These are phyloP conservation scores for Cryptus armator DNA, from an alignment of 2,888 invertebrate species.

Conservation along the genomic window DNA sequence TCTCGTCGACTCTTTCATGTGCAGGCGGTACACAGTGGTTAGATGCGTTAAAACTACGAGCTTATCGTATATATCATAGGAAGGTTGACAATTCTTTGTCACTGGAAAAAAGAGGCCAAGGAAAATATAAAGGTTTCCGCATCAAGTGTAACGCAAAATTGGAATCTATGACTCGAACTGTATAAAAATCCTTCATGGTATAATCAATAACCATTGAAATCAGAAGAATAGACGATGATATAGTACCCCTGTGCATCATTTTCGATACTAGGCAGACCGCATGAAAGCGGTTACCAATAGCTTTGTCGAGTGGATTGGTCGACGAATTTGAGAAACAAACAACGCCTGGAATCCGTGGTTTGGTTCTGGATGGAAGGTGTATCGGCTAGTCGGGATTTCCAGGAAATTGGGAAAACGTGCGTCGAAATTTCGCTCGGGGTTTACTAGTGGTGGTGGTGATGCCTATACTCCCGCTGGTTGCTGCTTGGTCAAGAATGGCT, in stretches of 20 bases:
- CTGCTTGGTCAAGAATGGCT: slow-evolving; percentile 17
- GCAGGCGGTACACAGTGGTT: slow-evolving; percentile 7
- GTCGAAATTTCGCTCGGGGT: slow-evolving; percentile 37
- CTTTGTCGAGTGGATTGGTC: slow-evolving; percentile 51
- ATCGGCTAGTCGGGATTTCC: slow-evolving; percentile 36
- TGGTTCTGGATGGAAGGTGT: slow-evolving; percentile 34
- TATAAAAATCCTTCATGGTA: slow-evolving; percentile 2
- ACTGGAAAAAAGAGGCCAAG: not conserved
- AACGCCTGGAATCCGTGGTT: slow-evolving; percentile 53
- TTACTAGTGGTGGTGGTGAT: not conserved
- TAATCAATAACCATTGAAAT: slow-evolving; percentile 23
- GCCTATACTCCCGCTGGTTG: not conserved
- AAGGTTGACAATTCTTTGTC: not conserved
- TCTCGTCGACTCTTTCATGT: slow-evolving; percentile 31
- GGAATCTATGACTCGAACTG: not conserved
- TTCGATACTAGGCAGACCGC: slow-evolving; percentile 22
- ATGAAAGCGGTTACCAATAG: slow-evolving; percentile 53
- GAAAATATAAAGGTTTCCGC: not conserved
- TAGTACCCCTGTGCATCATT: not conserved
- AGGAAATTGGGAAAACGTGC: slow-evolving; percentile 52
- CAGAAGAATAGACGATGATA: not conserved
- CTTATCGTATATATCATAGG: too few relatives aligned
- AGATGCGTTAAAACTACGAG: slow-evolving; percentile 1
- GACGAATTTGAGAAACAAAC: slow-evolving; percentile 60
- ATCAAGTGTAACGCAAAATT: not conserved